Base-by-base conservation (phyloP, 30 jellyfish, hydroid and myxozoan species). In the Pelagia noctiluca region DNA sequence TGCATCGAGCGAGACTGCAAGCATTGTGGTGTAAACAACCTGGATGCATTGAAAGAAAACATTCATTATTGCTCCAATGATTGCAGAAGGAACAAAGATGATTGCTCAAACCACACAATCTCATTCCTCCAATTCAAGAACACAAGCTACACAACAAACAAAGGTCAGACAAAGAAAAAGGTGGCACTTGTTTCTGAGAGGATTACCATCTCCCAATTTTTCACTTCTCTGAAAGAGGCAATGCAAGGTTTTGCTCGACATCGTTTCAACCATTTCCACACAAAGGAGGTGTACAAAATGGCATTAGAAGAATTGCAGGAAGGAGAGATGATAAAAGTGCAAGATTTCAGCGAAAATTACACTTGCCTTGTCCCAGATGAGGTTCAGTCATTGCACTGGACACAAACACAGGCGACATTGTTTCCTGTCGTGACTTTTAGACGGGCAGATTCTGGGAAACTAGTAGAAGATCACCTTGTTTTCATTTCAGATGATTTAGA, bases 1-100 rank as follows among this genome's bases (percentile, higher is more conserved):
- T 80, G 90, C 84, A 80, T 80, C 65, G 90, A 80, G 57, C 90
- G 54, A 80, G 74, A 42, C 71, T 80, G 90, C 75, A 36, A 80
- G 60, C 50, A 62, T 24, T 80, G 90, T 80, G 74, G 90, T 19
- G 75, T 50, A 53, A 63, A 80, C 62, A 38, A 32, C 62, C 31
- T 79, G 68, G 90, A 79, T 34, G n/a, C 84, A 42, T 30, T 79
- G 57, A 34, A 12, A 36, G 84, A 62, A 33, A 30, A 62, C 63
- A 60, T 79, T 34, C 54, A 33, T 21, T 63, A 52, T 42, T 79
- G 90, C 37, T 79, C 90, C 62, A 10, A 2, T 32, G 90, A 79
- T 12, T 79, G 90, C 85, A 63, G 85, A 62, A 79, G n/a, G 49
- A 62, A 79, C 29, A 25, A 32, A 53, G 84, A 53, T 11, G 84